Evolutionary conservation across 2,113 vertebrate genomes (phyloP).

Genomic region (Microcebus jonahi): DNA sequence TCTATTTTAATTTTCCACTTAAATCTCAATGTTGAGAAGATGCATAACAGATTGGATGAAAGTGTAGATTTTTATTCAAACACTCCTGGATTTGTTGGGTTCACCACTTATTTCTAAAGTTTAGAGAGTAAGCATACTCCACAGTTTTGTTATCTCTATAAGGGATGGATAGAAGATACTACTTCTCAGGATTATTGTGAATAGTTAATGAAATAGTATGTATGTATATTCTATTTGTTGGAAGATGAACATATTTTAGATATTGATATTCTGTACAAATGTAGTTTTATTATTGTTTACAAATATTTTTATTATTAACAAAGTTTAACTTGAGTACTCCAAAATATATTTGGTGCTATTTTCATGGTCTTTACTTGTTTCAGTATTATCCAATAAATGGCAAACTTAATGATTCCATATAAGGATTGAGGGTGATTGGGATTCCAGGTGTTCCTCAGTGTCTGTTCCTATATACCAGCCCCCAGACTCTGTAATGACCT

Average conservation of each 20-base stretch:
- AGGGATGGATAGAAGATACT: neutral
- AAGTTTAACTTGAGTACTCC: neutral
- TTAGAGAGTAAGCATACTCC: neutral
- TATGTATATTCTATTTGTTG: neutral
- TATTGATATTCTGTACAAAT: neutral
- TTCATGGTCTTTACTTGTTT: neutral
- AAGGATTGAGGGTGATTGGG: neutral
- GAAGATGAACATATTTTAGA: neutral
- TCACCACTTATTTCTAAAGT: neutral
- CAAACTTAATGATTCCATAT: neutral
- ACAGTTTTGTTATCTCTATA: neutral
- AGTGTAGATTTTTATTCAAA: neutral
- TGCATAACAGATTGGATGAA: neutral
- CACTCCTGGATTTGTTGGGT: neutral
- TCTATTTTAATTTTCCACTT: neutral
- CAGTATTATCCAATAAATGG: neutral
- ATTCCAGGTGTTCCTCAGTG: neutral
- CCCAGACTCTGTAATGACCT: neutral
- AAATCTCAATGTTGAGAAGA: neutral
- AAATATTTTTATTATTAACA: neutral
- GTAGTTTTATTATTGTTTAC: neutral
- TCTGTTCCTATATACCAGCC: neutral
- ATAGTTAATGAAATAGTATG: neutral
- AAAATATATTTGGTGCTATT: neutral
- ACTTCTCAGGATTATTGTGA: neutral